These are phyloP conservation scores for Phenacoccus solenopsis DNA, from an alignment of 1,140 invertebrate genomes.

Conservation along the genomic window DNA sequence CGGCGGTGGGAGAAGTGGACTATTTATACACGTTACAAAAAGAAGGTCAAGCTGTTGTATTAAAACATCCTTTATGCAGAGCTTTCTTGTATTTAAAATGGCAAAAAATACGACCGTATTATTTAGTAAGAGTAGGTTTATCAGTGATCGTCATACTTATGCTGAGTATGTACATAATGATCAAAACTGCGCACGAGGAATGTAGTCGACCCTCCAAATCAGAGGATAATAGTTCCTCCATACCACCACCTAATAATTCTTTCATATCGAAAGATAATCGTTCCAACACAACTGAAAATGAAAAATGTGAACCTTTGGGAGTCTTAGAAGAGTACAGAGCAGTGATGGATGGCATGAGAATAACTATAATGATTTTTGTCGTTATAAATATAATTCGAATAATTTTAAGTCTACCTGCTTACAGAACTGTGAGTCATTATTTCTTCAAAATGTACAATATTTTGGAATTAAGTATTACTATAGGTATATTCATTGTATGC, in stretches of 20 bases:
- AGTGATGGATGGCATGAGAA: neutral
- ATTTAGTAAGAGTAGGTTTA: conserved; percentile 60
- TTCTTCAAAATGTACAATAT: conserved; percentile 55
- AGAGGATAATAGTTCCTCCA: conserved; percentile 37
- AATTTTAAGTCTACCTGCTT: conserved; percentile 51
- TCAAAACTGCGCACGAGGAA: conserved; percentile 59
- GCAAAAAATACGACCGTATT: conserved; percentile 79
- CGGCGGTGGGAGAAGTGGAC: conserved; percentile 61
- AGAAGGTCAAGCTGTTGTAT: conserved; percentile 67
- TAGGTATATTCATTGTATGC: conserved; percentile 64
- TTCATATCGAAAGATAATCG: neutral
- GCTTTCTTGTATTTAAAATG: conserved; percentile 74
- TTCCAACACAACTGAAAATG: neutral
- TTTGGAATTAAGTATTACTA: conserved; percentile 61
- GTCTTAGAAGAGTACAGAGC: neutral
- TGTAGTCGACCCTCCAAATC: conserved; percentile 41
- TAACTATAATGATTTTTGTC: neutral
- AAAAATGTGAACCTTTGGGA: neutral
- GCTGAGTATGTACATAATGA: conserved; percentile 60
- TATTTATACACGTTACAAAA: conserved; percentile 70
- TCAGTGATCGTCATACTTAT: conserved; percentile 66
- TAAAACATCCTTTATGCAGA: conserved; percentile 67
- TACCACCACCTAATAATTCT: conserved; percentile 50
- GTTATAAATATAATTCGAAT: conserved; percentile 43
- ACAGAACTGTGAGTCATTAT: conserved; percentile 64